phyloP scores from a whole-genome alignment of 2,113 vertebrate genomes.

The Corapipo altera region DNA sequence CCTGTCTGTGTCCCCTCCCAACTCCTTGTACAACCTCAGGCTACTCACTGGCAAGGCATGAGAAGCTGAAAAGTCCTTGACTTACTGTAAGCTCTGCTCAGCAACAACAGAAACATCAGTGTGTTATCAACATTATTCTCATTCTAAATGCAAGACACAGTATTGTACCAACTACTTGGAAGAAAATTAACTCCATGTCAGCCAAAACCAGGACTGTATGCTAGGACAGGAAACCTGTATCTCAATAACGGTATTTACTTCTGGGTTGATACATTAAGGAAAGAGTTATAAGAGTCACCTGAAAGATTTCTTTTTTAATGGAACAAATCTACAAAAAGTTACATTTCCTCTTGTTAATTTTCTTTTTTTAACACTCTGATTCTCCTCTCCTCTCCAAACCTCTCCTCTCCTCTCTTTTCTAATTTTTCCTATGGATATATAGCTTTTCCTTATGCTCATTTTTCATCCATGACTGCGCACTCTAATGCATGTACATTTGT shows the following conservation, averaged over 20 bases:
- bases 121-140: background rate
- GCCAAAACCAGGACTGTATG: background rate
- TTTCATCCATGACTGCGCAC: background rate
- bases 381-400: too few species aligned
- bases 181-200: background rate
- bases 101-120: background rate
- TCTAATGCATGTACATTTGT: background rate
- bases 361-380: background rate
- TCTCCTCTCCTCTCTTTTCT: fast-evolving
- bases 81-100: background rate
- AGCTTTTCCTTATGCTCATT: background rate
- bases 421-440: background rate
- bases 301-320: background rate
- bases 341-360: background rate
- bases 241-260: background rate
- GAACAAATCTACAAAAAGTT: background rate
- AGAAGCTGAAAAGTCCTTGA: background rate
- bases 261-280: background rate
- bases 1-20: background rate
- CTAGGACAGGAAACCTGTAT: background rate
- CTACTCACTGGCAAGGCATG: background rate
- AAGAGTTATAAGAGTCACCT: background rate
- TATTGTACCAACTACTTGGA: background rate
- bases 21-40: background rate
- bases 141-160: background rate